Conservation (phyloP, 1,140 invertebrate genomes). For the Acyrthosiphon pisum region DNA sequence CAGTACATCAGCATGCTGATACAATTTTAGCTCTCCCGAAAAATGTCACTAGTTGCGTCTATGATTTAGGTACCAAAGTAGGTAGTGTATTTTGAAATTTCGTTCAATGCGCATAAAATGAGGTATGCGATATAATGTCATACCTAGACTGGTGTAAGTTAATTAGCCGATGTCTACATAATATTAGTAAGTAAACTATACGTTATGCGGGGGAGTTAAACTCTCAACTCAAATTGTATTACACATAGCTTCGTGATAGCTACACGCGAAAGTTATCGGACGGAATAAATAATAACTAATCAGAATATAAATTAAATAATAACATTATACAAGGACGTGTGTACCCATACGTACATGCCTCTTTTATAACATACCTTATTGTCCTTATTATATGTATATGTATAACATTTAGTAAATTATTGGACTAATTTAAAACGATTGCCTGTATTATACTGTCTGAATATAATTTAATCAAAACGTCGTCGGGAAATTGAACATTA, state of each 20-base stretch:
- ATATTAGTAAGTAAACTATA: neutral
- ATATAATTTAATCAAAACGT: conserved; percentile 15
- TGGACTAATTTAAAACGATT: neutral
- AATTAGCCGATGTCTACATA: neutral
- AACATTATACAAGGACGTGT: too few species aligned
- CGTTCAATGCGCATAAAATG: neutral
- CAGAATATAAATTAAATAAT: neutral
- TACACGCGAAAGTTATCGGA: neutral
- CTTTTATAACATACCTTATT: neutral
- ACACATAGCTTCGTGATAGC: neutral
- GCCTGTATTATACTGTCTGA: neutral
- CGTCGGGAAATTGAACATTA: neutral
- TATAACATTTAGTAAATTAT: neutral
- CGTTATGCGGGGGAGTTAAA: neutral
- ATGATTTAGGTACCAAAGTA: too few species aligned
- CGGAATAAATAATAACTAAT: neutral
- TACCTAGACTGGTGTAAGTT: neutral
- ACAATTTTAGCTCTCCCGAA: too few species aligned
- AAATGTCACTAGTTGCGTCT: too few species aligned
- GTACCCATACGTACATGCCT: neutral
- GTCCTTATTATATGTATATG: neutral
- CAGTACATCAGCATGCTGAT: too few species aligned
- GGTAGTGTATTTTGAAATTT: neutral
- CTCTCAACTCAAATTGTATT: neutral
- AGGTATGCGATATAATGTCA: neutral